These are phyloP conservation scores for Hofmannophila pseudospretella DNA, from an alignment of 2,888 invertebrate genomes.

Conservation along the genomic window DNA sequence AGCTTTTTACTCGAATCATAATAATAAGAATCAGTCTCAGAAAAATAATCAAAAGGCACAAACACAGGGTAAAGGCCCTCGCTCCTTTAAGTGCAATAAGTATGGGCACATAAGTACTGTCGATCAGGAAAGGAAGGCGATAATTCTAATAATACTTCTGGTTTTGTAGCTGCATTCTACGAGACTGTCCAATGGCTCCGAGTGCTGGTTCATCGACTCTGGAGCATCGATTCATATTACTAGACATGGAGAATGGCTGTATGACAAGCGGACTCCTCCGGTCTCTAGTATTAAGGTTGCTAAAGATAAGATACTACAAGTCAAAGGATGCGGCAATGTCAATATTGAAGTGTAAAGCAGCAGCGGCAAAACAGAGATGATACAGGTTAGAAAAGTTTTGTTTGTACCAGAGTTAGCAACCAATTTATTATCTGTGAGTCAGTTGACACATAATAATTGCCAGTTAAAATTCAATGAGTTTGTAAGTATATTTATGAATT, in stretches of 20 bases:
- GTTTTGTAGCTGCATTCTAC: conserved; percentile 13
- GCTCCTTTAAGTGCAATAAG: conserved; percentile 11
- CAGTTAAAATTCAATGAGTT: conserved; percentile 9
- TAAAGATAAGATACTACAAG: conserved; percentile 13
- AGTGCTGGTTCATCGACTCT: conserved; percentile 18
- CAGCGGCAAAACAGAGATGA: no score
- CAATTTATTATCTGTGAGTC: conserved; percentile 15
- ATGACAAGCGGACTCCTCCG: conserved; percentile 9
- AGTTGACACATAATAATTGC: conserved; percentile 12
- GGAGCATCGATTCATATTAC: conserved; percentile 22
- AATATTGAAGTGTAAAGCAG: no score
- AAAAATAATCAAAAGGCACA: background rate
- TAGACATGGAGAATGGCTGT: conserved; percentile 14
- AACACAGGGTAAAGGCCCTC: no score
- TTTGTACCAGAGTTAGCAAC: conserved; percentile 15
- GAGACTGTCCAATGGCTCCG: background rate
- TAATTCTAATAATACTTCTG: no score
- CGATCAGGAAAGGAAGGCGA: no score
- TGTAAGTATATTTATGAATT: no score
- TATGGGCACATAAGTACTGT: conserved; percentile 15
- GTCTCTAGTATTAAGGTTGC: no score
- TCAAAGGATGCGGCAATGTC: conserved; percentile 15
- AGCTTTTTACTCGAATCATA: background rate
- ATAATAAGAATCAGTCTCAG: background rate
- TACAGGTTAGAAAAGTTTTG: conserved; percentile 18